A percentile compares a stretch with the other conserved stretches of the same genome.
phyloP scores from a whole-genome alignment of 1,140 invertebrate genomes.

The Ladona fulva region DNA sequence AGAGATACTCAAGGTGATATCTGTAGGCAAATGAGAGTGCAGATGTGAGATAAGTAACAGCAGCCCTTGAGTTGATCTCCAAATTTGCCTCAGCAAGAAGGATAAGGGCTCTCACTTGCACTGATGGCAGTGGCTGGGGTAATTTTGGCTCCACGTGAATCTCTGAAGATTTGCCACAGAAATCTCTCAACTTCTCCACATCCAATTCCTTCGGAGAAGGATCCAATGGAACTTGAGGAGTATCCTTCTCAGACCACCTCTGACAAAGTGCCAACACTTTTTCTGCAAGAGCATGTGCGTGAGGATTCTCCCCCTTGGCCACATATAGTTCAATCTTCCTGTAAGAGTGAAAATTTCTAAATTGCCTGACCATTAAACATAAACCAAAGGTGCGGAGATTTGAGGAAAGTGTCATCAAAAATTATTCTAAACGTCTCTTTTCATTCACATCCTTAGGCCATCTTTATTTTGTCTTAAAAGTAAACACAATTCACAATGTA shows the following conservation, averaged over 20 bases:
- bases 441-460: no score
- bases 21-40: neutral
- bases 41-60: neutral
- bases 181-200: constrained; percentile 34
- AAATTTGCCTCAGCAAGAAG: constrained; percentile 38
- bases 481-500: no score
- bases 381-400: no score
- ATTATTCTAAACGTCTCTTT: no score
- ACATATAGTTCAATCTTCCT: constrained; percentile 57
- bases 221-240: constrained; percentile 46
- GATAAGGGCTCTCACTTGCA: constrained; percentile 33
- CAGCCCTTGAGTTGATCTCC: constrained; percentile 26
- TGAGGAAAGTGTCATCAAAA: no score
- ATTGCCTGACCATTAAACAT: no score
- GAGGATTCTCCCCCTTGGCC: constrained; percentile 53
- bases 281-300: constrained; percentile 48
- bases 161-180: constrained; percentile 39
- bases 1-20: neutral
- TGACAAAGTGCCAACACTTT: constrained; percentile 25
- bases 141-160: constrained; percentile 53
- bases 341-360: constrained; percentile 21
- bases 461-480: no score
- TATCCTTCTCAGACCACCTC: constrained; percentile 31
- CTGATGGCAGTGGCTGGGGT: neutral
- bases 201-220: neutral